Evolutionary conservation across 2,797 vertebrate genomes (phyloP).

Genomic region (Hydrolagus colliei): DNA sequence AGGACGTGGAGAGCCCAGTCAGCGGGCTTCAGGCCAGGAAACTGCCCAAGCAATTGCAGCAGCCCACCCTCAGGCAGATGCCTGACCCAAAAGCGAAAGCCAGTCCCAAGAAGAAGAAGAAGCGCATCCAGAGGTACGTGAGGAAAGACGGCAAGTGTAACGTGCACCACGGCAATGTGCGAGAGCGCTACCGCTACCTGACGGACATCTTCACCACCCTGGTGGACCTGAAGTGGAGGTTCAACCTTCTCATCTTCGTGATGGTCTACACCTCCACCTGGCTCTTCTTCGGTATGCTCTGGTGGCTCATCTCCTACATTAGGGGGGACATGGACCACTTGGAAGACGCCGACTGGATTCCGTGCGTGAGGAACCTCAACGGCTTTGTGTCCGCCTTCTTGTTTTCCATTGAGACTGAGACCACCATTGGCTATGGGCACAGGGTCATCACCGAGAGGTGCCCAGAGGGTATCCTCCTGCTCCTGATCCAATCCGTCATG

Average conservation of each 20-base stretch:
- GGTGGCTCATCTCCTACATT: conserved; percentile 94
- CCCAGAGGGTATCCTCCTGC: conserved; percentile 89
- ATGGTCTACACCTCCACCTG: conserved; percentile 96
- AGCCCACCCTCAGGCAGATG: conserved; percentile 73
- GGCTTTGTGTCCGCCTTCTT: conserved; percentile 94
- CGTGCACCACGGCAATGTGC: conserved; percentile 90
- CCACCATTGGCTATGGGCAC: conserved; percentile 95
- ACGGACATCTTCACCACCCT: conserved; percentile 96
- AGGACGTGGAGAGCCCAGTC: conserved; percentile 92
- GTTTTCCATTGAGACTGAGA: conserved; percentile 98
- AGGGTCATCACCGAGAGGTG: conserved; percentile 97
- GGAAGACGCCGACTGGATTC: conserved; percentile 83
- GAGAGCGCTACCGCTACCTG: conserved; percentile 92
- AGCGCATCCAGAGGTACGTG: conserved; percentile 88
- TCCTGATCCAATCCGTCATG: conserved; percentile 91
- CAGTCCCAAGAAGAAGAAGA: conserved; percentile 52
- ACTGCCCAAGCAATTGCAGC: conserved; percentile 79
- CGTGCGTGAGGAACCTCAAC: conserved; percentile 94
- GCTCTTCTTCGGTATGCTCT: conserved; percentile 97
- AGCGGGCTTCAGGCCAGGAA: conserved; percentile 69
- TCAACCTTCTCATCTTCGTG: conserved; percentile 95
- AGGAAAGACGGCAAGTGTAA: conserved; percentile 97
- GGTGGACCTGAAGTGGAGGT: conserved; percentile 95
- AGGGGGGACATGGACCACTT: conserved; percentile 92
- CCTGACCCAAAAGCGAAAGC: no score